phyloP scores from a whole-genome alignment of 2,797 vertebrate species.

The Iguana delicatissima region DNA sequence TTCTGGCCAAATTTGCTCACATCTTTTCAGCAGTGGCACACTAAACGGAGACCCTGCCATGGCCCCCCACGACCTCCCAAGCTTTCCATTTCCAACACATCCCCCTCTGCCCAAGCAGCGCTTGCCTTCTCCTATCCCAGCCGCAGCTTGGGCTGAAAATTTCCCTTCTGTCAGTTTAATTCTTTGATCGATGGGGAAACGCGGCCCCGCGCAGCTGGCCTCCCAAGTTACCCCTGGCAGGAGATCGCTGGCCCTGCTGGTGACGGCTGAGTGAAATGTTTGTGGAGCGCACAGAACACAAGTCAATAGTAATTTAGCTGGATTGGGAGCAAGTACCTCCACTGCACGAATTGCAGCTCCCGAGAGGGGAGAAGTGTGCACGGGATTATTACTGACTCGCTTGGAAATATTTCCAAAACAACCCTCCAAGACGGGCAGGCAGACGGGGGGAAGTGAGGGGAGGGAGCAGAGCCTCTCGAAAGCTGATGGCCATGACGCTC shows the following conservation, averaged over 20 bases:
- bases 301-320: conserved; percentile 79
- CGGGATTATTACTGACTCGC: conserved; percentile 44
- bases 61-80: background rate
- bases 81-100: background rate
- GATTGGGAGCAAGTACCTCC: conserved; percentile 79
- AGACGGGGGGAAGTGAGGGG: background rate
- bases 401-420: conserved; percentile 53
- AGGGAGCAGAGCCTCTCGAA: accelerated
- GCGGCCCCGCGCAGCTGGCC: conserved; percentile 78
- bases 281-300: conserved; percentile 77
- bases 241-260: conserved; percentile 71
- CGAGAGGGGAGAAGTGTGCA: conserved; percentile 25
- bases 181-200: conserved; percentile 79
- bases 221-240: conserved; percentile 79
- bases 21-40: background rate
- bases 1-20: background rate
- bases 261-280: conserved; percentile 75
- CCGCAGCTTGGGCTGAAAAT: conserved; percentile 35
- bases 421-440: background rate
- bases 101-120: background rate
- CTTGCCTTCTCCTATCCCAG: background rate
- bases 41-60: background rate
- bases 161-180: conserved; percentile 80
- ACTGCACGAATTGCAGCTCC: conserved; percentile 74
- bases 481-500: accelerated